phyloP scores from a whole-genome alignment of 1,140 invertebrate species.

The Mycetomoellerius zeteki region DNA sequence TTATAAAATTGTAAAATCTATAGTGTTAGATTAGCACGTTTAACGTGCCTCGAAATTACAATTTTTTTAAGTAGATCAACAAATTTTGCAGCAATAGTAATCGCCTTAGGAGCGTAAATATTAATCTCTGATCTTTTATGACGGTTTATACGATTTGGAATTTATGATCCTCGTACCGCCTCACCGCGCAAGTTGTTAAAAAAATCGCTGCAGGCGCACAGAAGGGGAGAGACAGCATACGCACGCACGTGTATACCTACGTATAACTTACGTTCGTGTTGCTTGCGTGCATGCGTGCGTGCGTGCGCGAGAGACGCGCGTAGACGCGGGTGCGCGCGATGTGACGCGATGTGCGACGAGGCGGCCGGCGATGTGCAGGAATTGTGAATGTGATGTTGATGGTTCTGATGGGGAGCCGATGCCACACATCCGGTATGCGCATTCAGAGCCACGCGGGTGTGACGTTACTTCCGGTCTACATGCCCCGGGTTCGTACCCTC shows the following conservation, averaged over 20 bases:
- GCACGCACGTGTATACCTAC: not conserved
- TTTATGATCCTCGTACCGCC: conserved; percentile 1
- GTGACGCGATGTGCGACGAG: conserved; percentile 81
- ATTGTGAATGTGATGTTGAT: conserved; percentile 85
- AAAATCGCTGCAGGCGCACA: conserved; percentile 29
- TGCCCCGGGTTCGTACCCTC: conserved; percentile 83
- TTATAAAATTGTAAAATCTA: not conserved
- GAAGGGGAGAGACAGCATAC: conserved; percentile 13
- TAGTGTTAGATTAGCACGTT: not conserved
- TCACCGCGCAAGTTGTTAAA: conserved; percentile 45
- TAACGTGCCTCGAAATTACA: not conserved
- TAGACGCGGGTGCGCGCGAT: conserved; percentile 68
- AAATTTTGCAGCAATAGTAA: not conserved
- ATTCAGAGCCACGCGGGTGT: conserved; percentile 87
- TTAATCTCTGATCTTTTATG: not conserved
- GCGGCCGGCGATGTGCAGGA: conserved; percentile 81
- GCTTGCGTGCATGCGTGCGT: not conserved
- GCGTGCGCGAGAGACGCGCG: conserved; percentile 25
- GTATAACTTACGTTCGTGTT: too few relatives aligned
- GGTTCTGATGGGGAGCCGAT: conserved; percentile 87
- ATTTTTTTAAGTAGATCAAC: not conserved
- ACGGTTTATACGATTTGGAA: not conserved
- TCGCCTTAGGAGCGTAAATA: not conserved
- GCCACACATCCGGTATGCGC: conserved; percentile 87
- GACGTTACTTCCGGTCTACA: conserved; percentile 87